Evolutionary conservation across 2,888 invertebrate genomes (phyloP).

Genomic region (Micoletzkya japonica): DNA sequence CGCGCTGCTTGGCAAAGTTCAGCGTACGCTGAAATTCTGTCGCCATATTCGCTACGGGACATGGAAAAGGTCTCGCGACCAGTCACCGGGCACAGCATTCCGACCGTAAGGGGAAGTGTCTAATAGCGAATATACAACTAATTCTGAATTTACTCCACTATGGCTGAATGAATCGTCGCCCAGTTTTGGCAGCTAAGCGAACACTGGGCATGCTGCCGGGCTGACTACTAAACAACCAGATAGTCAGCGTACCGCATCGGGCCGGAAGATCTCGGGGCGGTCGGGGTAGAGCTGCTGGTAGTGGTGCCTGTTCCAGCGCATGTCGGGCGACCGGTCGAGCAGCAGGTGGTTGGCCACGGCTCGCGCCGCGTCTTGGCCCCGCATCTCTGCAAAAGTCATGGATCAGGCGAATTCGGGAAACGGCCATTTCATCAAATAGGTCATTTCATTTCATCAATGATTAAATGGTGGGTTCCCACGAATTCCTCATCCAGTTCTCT

Average conservation of each 20-base stretch:
- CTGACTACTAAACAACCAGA: neutral
- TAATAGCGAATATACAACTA: neutral
- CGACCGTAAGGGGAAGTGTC: too few relatives aligned
- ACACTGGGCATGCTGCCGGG: neutral
- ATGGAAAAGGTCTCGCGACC: too few relatives aligned
- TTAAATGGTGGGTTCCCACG: neutral
- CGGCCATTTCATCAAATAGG: neutral
- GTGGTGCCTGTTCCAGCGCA: constrained; percentile 54
- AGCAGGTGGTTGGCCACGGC: constrained; percentile 57
- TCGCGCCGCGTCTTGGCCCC: constrained; percentile 53
- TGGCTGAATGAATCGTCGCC: too few relatives aligned
- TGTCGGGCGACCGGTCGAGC: constrained; percentile 52
- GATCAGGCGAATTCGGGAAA: neutral
- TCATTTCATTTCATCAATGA: neutral
- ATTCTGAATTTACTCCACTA: too few relatives aligned
- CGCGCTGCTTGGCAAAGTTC: constrained; percentile 37
- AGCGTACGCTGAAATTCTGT: constrained; percentile 42
- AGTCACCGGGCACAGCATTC: too few relatives aligned
- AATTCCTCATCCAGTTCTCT: neutral
- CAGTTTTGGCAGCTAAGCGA: too few relatives aligned
- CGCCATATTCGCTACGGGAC: too few relatives aligned
- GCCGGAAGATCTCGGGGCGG: constrained; percentile 23
- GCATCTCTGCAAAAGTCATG: constrained; percentile 44
- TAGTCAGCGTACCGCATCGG: constrained; percentile 26
- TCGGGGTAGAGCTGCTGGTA: constrained; percentile 45